Percentiles rank a stretch among this genome's conserved stretches.
Evolutionary conservation across 2,888 invertebrate genomes (phyloP).

Genomic region (Eupithecia exiguata): DNA sequence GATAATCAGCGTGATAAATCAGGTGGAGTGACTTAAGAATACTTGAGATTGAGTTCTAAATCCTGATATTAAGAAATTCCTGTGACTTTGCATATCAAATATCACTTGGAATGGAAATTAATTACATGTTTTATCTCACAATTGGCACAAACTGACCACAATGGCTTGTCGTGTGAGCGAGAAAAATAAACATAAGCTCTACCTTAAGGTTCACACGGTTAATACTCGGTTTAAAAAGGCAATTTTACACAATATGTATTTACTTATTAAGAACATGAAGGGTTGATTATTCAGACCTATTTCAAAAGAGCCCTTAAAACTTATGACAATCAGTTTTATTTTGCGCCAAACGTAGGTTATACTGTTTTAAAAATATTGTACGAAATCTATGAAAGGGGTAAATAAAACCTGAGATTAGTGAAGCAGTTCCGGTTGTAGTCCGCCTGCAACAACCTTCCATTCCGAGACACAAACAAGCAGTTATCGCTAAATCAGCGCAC

Average conservation of each 20-base stretch:
- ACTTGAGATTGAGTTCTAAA: constrained; percentile 3
- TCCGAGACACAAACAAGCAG: constrained; percentile 16
- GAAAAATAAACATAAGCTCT: too few relatives aligned
- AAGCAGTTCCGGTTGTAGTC: too few relatives aligned
- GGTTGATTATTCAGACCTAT: too few relatives aligned
- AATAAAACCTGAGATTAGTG: too few relatives aligned
- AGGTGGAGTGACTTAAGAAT: constrained; percentile 8
- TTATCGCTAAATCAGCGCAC: constrained; percentile 22
- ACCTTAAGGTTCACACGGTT: background rate
- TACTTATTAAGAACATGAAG: too few relatives aligned
- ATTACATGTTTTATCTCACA: background rate
- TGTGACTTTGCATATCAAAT: background rate
- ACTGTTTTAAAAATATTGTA: too few relatives aligned
- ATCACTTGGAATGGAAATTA: constrained; percentile 1
- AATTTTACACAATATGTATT: background rate
- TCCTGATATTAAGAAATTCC: constrained; percentile 1
- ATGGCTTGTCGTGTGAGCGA: background rate
- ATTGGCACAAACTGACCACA: background rate
- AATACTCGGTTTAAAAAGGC: background rate
- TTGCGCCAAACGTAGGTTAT: background rate
- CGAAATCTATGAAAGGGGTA: too few relatives aligned
- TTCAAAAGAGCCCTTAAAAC: too few relatives aligned
- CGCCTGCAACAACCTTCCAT: background rate
- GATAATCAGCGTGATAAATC: constrained; percentile 8
- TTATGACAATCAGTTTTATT: background rate